Evolutionary conservation across 2,797 vertebrate genomes (phyloP).

Genomic region (Allobates femoralis): DNA sequence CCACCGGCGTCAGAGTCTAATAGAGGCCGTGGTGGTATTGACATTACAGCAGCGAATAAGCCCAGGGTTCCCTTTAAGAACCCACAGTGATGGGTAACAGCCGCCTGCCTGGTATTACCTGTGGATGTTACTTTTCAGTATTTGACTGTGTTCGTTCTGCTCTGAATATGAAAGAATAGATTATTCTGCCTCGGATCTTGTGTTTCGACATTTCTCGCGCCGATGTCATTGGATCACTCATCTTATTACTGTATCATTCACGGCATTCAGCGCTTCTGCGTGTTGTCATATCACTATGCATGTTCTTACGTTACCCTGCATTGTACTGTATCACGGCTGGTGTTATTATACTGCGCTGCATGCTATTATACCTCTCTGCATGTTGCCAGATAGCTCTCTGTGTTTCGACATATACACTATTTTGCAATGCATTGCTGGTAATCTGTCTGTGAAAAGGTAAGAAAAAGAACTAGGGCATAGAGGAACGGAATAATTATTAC

Average conservation of each 20-base stretch:
- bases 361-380: constrained; percentile 51
- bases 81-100: not conserved
- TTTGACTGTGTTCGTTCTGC: not conserved
- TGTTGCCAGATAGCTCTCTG: constrained; percentile 32
- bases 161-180: not conserved
- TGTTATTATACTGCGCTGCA: constrained; percentile 52
- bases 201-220: not conserved
- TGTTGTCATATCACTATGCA: constrained; percentile 42
- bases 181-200: not conserved
- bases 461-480: constrained; percentile 26
- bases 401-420: constrained; percentile 36
- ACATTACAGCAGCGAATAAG: too few species aligned
- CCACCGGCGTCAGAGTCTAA: too few species aligned
- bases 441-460: constrained; percentile 37
- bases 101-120: not conserved
- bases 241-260: not conserved
- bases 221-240: not conserved
- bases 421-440: constrained; percentile 55
- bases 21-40: too few species aligned
- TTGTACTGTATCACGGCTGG: constrained; percentile 17
- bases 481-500: constrained; percentile 40
- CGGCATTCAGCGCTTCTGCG: constrained; percentile 24
- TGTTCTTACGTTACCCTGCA: constrained; percentile 36
- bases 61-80: too few species aligned
- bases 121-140: not conserved